Evolutionary conservation across 2,113 vertebrate species (phyloP).

Genomic region (Cyphomyrus discorhynchus): DNA sequence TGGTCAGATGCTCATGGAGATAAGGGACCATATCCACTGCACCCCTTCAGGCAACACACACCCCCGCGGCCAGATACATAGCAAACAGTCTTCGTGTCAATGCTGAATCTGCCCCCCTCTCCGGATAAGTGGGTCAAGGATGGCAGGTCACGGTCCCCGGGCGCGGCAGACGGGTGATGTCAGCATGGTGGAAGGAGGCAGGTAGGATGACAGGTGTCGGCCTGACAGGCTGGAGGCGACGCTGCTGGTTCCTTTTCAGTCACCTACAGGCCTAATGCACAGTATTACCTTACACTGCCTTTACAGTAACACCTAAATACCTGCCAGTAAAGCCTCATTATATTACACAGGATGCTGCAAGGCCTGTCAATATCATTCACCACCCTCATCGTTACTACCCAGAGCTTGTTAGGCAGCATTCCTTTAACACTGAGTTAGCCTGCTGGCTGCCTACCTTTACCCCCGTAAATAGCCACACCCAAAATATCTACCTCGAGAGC

Average conservation of each 20-base stretch:
- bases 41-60: background rate
- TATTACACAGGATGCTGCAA: background rate
- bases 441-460: background rate
- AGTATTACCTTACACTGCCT: conserved; percentile 47
- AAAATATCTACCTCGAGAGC: background rate
- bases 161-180: conserved; percentile 25
- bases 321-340: conserved; percentile 32
- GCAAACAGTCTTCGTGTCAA: background rate
- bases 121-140: conserved; percentile 24
- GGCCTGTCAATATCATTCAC: conserved; percentile 2
- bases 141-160: conserved; percentile 34
- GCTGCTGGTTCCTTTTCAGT: conserved; percentile 50
- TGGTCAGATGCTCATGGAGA: conserved; percentile 15
- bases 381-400: background rate
- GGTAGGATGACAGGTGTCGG: conserved; percentile 46
- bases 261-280: conserved; percentile 17
- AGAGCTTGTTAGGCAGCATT: background rate
- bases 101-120: background rate
- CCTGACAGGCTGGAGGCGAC: conserved; percentile 35
- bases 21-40: background rate
- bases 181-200: conserved; percentile 30
- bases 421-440: background rate
- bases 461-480: background rate
- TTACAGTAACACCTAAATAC: conserved; percentile 36
- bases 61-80: background rate